Evolutionary conservation across 2,888 invertebrate species (phyloP), one percentile per base, ranked within the genome.

Genomic region (Phalangium opilio): DNA sequence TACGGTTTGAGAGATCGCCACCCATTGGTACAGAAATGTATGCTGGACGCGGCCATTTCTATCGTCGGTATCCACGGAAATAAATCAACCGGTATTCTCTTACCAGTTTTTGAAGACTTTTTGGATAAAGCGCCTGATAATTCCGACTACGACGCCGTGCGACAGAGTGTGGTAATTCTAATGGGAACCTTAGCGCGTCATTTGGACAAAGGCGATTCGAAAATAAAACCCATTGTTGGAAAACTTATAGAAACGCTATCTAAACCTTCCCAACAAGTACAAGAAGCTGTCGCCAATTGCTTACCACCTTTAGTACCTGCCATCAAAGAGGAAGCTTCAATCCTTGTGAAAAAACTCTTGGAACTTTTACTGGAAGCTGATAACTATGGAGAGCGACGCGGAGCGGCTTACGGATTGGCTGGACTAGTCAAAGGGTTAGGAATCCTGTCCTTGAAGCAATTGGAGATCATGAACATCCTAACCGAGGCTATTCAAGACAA

Each of bases 121-220:
- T 75, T 96, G 67, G 85, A 87, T 64, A 83, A 81, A 62, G 89
- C 93, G 1, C 91, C 93, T 0, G 85, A 87, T 64, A 83, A 83
- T 0, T 82, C 85, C 33, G 78, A 78, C 50, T 87, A 78, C 64
- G 98, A 98, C 69, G 81, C 85, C 12, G 86, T 93, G 45, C 78
- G 96, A 17, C 93, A 96, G 67, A 84, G 90, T 52, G 90, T 98
- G 46, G 90, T 98, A 46, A 84, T 98, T 63, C 73, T 98, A 47
- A 90, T 98, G 83, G 98, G 98, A 3, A 89, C 87, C 0, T 72
- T 98, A 58, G 96, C 96, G n/a, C 77, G 87, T 39, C 93, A 96
- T 75, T 75, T 96, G 60, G 87, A 85, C 59, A 84, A 85, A 53
- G 80, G 80, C 54, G 91, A 95, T 69, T 75, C 79, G 3, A 74